Base-by-base conservation (phyloP, 2,797 vertebrate species). In the Chanos chanos region DNA sequence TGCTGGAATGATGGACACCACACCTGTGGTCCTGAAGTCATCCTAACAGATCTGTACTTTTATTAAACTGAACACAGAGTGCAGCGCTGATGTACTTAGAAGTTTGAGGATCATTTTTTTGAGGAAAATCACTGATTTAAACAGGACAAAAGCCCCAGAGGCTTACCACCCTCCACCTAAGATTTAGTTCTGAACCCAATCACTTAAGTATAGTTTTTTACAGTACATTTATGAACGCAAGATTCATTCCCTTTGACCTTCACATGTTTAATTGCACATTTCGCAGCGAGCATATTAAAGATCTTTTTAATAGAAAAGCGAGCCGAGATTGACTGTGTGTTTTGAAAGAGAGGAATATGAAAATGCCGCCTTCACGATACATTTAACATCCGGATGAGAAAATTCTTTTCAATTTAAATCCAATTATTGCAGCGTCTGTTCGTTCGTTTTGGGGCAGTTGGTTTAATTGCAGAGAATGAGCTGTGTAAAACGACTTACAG, bases 391-490 rank as follows among this genome's bases (percentile, higher is more conserved):
- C 56, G 73, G 70, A 64, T 63, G 53, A 63, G 63, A 77, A 75
- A 74, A 79, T 73, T 72, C 52, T 70, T 72, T 80, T 77, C 77
- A 66, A 85, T 86, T 85, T 77, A 77, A 81, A 83, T 81, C 75
- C 67, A 83, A 73, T 89, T 83, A 77, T 45, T 65, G 71, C 36
- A 61, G 74, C 25, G 47, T 67, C 74, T 75, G 76, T 77, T 81
- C 59, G 39, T 67, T 60, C 56, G 66, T 66, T 76, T 76, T 28
- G 40, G 55, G 63, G 40, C 56, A 8, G 44, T 33, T 34, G 53
- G 43, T 69, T 68, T 83, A 82, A 83, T 81, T 80, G 57, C 60
- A 65, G 72, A 56, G 71, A 83, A 76, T 79, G 68, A 79, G 66
- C 33, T 70, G 65, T 66, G 65, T 34, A 47, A 51, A 25, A 49